Base-by-base conservation (phyloP, 2,888 invertebrate genomes). In the Sinhomidia bicolor region DNA sequence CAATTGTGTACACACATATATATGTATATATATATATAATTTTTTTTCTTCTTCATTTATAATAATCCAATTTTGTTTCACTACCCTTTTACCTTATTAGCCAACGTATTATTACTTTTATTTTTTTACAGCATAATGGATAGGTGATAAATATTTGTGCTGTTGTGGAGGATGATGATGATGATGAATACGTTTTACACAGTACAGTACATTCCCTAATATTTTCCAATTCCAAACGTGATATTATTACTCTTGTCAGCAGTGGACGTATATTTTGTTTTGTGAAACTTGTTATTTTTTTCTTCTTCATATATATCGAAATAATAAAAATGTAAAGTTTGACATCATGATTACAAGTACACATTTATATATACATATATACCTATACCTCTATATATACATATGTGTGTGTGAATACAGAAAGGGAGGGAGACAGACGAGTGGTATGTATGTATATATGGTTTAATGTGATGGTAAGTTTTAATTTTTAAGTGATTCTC, bases 401-500 rank as follows among this genome's bases (percentile, higher is more conserved):
- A 51, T 36, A n/a, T 44, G 12, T n/a, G n/a, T n/a, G n/a, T n/a
- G n/a, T n/a, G 36, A 5, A 36, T 36, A 5, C 36, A 36, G 36
- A 36, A 7, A 36, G 36, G n/a, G n/a, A n/a, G n/a, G n/a, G n/a
- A n/a, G n/a, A n/a, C n/a, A n/a, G n/a, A n/a, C n/a, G n/a, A n/a
- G n/a, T n/a, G n/a, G n/a, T n/a, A n/a, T n/a, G n/a, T n/a, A n/a
- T n/a, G n/a, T n/a, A n/a, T n/a, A n/a, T 36, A 7, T 36, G 36
- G 36, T 36, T 36, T 36, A 36, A 36, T 36, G 36, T 36, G 41
- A 71, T 10, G n/a, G 29, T n/a, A 65, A 71, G 41, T 26, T 41
- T 71, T 71, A 71, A 71, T 71, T 71, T 71, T 71, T 71, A 36
- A 71, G 20, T 12, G 12, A 41, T 36, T 71, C 41, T 1, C 41